Evolutionary conservation across 2,888 invertebrate genomes (phyloP), one percentile per base, ranked within the genome.

Genomic region (Acleris cristana): DNA sequence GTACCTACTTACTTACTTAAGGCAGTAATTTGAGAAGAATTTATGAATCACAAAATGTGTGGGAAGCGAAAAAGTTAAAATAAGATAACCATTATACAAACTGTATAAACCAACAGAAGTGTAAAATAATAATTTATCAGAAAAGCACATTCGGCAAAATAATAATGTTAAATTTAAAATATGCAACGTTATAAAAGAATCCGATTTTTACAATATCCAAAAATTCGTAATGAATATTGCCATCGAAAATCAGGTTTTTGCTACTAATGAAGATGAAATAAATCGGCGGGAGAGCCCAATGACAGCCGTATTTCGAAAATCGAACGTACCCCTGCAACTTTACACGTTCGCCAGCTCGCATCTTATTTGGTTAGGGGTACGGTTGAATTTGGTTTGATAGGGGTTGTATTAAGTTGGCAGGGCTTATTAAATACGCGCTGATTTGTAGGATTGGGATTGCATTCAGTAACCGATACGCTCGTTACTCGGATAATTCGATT

Each of bases 361-460:
- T 48, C n/a, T 57, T 73, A 69, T 58, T 3, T 0, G 0, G 1
- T 0, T 40, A 0, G 3, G 0, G 0, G 7, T 69, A 74, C 68
- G 65, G 71, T 62, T 70, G 49, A 40, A 52, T 63, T 19, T 74
- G 6, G 58, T 2, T 52, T 60, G 70, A 1, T 3, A 3, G 30
- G 19, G 21, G 58, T 67, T 68, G 59, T 64, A 58, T 52, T 73
- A 69, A 71, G 70, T 75, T 70, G 70, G 73, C 65, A 61, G 69
- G 67, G 74, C 77, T 80, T 78, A 78, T 79, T 80, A 78, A 82
- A 81, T 81, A 78, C 78, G 73, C 76, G 74, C 76, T 83, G 83
- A 86, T 87, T 86, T 79, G 77, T 74, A 77, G 79, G 81, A 84
- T 85, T 77, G 70, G 77, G 81, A 85, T 87, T 80, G 84, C 78